These are phyloP conservation scores for Leuctra nigra DNA, from an alignment of 2,888 invertebrate genomes.

Conservation along the genomic window DNA sequence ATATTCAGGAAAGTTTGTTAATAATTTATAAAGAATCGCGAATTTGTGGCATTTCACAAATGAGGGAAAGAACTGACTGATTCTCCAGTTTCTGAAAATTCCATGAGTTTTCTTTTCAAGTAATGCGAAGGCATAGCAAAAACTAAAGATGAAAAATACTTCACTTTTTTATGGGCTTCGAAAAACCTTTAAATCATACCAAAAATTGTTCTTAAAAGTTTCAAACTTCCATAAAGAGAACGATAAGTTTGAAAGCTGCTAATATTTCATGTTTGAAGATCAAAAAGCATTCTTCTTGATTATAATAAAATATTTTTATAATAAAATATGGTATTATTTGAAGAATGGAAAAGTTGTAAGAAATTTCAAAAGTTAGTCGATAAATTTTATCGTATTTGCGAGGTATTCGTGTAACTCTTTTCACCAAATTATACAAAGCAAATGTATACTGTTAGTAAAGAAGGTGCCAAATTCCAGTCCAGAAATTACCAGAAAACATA, in stretches of 20 bases:
- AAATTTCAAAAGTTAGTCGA: slow-evolving; percentile 11
- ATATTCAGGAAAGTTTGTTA: too few relatives aligned
- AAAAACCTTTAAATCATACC: slow-evolving; percentile 13
- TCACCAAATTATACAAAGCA: too few relatives aligned
- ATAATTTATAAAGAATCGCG: too few relatives aligned
- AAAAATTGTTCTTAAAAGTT: slow-evolving; percentile 16
- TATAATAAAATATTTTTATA: not conserved
- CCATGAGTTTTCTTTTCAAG: too few relatives aligned
- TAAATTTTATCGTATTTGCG: slow-evolving; percentile 14
- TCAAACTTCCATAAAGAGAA: slow-evolving; percentile 16
- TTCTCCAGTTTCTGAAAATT: too few relatives aligned
- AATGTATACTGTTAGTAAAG: too few relatives aligned
- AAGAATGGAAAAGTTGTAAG: slow-evolving; percentile 16
- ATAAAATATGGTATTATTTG: slow-evolving; percentile 18
- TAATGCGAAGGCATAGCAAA: too few relatives aligned
- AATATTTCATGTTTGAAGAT: slow-evolving; percentile 17
- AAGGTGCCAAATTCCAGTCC: too few relatives aligned
- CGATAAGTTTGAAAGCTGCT: slow-evolving; percentile 17
- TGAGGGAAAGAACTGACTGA: too few relatives aligned
- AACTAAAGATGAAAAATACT: slow-evolving; percentile 14
- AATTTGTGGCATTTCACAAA: too few relatives aligned
- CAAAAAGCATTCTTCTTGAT: slow-evolving; percentile 19
- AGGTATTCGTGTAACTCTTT: too few relatives aligned
- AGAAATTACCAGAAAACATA: too few relatives aligned
- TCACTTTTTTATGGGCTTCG: slow-evolving; percentile 2